Evolutionary conservation across 2,797 vertebrate genomes (phyloP).

Genomic region (Percopsis omiscomaycus): DNA sequence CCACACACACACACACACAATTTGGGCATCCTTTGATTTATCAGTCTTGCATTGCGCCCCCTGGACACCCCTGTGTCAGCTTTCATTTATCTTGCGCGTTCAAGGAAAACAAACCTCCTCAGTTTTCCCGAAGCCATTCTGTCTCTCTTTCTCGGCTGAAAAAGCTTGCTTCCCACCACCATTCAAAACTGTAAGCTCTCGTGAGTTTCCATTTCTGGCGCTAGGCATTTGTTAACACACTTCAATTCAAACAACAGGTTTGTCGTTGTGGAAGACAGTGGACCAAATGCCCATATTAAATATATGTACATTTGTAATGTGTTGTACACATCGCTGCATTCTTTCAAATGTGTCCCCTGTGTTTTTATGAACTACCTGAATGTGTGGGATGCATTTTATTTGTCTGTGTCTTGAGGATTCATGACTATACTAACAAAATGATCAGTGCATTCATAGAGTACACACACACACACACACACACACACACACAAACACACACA

Average conservation of each 20-base stretch:
- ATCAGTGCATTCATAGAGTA: not conserved
- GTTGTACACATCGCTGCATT: too few relatives aligned
- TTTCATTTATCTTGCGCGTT: constrained; percentile 46
- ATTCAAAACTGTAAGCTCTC: not conserved
- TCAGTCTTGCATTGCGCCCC: constrained; percentile 26
- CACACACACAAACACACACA: not conserved
- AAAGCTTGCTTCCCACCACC: not conserved
- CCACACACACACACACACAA: constrained; percentile 18
- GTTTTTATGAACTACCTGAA: not conserved
- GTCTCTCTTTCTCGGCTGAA: constrained; percentile 20
- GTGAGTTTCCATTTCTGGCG: not conserved
- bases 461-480: not conserved
- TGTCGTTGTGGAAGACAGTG: too few relatives aligned
- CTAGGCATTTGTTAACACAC: not conserved
- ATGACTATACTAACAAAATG: not conserved
- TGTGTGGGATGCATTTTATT: not conserved
- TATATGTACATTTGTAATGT: too few relatives aligned
- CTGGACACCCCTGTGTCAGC: constrained; percentile 27
- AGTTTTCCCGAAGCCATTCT: not conserved
- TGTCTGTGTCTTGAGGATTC: not conserved
- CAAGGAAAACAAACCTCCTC: constrained; percentile 27
- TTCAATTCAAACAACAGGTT: not conserved
- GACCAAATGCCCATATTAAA: too few relatives aligned
- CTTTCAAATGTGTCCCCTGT: too few relatives aligned
- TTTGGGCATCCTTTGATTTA: constrained; percentile 15